Evolutionary conservation across 2,888 invertebrate species (phyloP), one percentile per base, ranked within the genome.

Genomic region (Chalcosyrphus nemorum): DNA sequence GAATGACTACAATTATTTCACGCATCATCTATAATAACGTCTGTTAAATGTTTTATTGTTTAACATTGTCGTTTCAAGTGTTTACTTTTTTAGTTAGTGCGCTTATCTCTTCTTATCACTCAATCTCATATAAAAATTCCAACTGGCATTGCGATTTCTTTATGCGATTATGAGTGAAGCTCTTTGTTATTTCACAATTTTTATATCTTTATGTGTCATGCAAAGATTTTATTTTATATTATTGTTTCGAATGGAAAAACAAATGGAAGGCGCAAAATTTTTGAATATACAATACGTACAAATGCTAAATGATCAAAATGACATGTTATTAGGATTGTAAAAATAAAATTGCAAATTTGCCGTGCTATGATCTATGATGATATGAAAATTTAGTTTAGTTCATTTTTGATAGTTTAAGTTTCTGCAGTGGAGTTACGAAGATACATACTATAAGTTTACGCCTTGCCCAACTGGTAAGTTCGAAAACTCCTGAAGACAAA

Each of bases 21-120:
- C 1, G 47, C 21, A 47, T 5, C 13, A 5, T 11, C 38, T 38
- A 0, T 13, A 38, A 13, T 38, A 5, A 38, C n/a, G 13, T 38
- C 13, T 38, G 5, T 38, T 2, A 38, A 38, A 38, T 38, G 13
- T 38, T 38, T 13, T 13, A 38, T 38, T 38, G 4, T 24, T 21
- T 24, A 47, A 11, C 2, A 11, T n/a, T 2, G 4, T 21, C 24
- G 21, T 24, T 47, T 21, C n/a, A n/a, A 21, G 47, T 47, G 21
- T 21, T 47, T 47, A 47, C n/a, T 47, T 4, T n/a, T 9, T 47
- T 47, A 47, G 1, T 1, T 4, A 9, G 9, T 45, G 4, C 27
- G 41, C 41, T 59, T 59, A 59, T 59, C 59, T 27, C 0, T 11
- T 15, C 41, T 41, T 41, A 59, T 59, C 59, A 27, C 5, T 13